Evolutionary conservation across 2,113 vertebrate genomes (phyloP), one percentile per base, ranked within the genome.

Genomic region (Vidua macroura): DNA sequence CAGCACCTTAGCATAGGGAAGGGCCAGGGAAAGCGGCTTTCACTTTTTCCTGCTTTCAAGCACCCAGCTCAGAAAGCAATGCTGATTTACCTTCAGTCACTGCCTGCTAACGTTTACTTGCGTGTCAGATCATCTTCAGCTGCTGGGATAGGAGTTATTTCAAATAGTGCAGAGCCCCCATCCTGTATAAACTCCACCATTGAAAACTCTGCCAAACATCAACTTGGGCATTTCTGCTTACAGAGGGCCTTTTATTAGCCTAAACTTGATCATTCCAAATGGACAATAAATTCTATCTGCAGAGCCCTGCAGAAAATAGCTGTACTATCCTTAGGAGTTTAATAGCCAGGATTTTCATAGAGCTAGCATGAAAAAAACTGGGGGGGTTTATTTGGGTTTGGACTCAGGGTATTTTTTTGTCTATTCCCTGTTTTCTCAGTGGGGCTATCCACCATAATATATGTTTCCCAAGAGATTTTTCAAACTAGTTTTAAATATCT

Each of bases 1-100:
- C 96, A 96, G 96, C 76, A 95, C 88, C 92, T 94, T 91, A 91
- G 77, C 96, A 97, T 97, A 94, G 68, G 94, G 97, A 96, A 94
- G 52, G 52, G 63, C 56, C 49, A 7, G 59, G 73, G 72, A 72
- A 76, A 91, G 82, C 85, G 90, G 94, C 76, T 90, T 87, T 83
- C 75, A 77, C 80, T 95, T 92, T 63, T 95, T 92, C 63, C 78
- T 90, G 55, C 63, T 88, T 94, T 76, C 88, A 91, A 35, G 76
- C 46, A 15, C 22, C 67, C 81, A 52, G 77, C 73, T 91, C 84
- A 69, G 88, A 92, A 84, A 86, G 35, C 25, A 84, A 33, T 1
- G 7, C 72, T 95, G 91, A 90, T 95, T 95, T 86, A 95, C 94
- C 92, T 70, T 46, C 89, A 95, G 78, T 69, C 64, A 7, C 46